phyloP scores from a whole-genome alignment of 1,140 invertebrate species.

The Temnothorax nylanderi region DNA sequence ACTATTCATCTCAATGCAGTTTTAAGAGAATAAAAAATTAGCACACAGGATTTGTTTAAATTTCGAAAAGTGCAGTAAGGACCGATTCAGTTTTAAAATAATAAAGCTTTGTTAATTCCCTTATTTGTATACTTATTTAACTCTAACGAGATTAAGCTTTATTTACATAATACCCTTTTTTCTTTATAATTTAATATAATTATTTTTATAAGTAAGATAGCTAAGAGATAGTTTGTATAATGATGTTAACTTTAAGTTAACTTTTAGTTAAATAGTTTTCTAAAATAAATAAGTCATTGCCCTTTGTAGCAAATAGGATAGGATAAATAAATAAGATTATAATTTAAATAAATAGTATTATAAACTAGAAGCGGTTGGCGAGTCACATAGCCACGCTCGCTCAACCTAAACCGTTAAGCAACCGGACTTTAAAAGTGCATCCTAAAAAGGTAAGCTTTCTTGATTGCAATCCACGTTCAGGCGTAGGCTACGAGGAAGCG shows the following conservation, averaged over 20 bases:
- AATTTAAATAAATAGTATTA: background rate
- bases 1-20: background rate
- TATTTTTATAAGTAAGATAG: background rate
- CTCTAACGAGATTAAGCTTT: background rate
- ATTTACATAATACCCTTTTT: background rate
- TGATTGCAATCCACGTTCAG: constrained; percentile 26
- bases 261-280: background rate
- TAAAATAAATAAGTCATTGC: background rate
- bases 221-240: background rate
- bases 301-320: background rate
- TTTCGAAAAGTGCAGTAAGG: background rate
- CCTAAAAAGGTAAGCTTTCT: constrained; percentile 12
- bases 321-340: background rate
- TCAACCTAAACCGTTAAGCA: background rate
- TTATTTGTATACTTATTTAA: background rate
- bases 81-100: background rate
- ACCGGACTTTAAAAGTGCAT: constrained; percentile 22
- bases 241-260: background rate
- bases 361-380: background rate
- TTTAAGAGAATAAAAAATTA: background rate
- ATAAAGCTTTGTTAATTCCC: background rate
- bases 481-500: constrained; percentile 16
- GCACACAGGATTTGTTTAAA: background rate
- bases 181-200: background rate
- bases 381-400: background rate